Base-by-base conservation (phyloP, 2,113 vertebrate genomes). In the Grammomys dolichurus region DNA sequence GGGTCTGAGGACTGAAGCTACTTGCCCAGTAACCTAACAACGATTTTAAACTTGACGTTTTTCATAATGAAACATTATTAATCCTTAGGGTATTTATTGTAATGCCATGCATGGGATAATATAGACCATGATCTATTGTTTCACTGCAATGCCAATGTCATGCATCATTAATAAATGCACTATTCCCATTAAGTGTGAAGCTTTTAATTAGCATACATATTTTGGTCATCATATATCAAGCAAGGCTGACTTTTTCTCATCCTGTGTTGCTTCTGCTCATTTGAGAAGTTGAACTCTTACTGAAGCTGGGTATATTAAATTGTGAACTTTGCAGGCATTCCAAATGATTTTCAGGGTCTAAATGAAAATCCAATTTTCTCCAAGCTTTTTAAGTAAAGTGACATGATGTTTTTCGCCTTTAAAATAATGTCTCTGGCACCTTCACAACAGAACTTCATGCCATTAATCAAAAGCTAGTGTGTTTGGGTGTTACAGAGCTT, bases 91-190 rank as follows among this genome's bases (percentile, higher is more conserved):
- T 96, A 87, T 87, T 97, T 89, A 97, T 93, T 95, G 36, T 84
- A 94, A 95, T 60, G 96, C 51, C 95, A 93, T 94, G 58, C 48
- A 95, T 20, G 93, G 69, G 82, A 87, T 94, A 95, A 96, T 94
- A 97, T 85, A 87, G 92, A 96, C 92, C 46, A 94, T 93, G 89
- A 96, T 95, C 95, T 96, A 93, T 89, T 95, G 43, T 94, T 97
- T 40, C 58, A 91, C 75, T 87, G 82, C 92, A 96, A 97, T 92
- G 65, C 73, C 96, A 96, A 77, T 92, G 89, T 80, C 89, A 90
- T 96, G 73, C 96, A 97, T 97, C 94, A 97, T 97, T 98, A 96
- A 98, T 97, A 96, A 97, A 96, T 91, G 56, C 70, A 97, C 87
- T 95, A 65, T 96, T 96, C n/a, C 89, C 94, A 96, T 96, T 97